A percentile compares a stretch with the other conserved stretches of the same genome.
phyloP scores from a whole-genome alignment of 35 echinoderm and acorn worm genomes.

The Anneissia japonica region DNA sequence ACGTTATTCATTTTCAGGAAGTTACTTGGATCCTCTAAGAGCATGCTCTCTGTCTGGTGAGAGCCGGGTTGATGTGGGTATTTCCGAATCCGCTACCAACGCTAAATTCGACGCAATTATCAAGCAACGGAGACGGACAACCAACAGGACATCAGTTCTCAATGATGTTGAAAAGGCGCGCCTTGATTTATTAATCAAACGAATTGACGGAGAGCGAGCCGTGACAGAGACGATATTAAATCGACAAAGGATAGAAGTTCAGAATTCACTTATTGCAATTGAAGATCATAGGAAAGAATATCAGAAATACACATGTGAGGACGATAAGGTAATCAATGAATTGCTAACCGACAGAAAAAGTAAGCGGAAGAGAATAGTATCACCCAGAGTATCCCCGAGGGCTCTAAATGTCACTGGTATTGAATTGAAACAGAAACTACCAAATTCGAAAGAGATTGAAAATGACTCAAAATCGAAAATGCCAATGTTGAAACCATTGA shows the following conservation, averaged over 20 bases:
- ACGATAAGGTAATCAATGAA: neutral
- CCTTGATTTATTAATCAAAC: conserved; percentile 51
- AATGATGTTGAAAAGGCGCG: conserved; percentile 82
- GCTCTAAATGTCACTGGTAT: neutral
- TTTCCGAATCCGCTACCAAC: conserved; percentile 64
- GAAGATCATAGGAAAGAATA: neutral
- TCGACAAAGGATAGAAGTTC: conserved; percentile 56
- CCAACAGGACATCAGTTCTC: conserved; percentile 65
- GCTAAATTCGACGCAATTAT: conserved; percentile 68
- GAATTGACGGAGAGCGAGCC: conserved; percentile 63
- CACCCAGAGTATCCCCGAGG: neutral
- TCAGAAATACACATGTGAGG: neutral
- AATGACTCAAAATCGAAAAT: neutral
- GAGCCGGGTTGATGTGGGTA: conserved; percentile 57
- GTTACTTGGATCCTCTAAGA: conserved; percentile 79
- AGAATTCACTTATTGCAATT: conserved; percentile 17
- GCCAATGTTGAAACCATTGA: neutral
- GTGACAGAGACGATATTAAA: conserved; percentile 58
- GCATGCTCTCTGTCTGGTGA: conserved; percentile 78
- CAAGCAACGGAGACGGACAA: conserved; percentile 60
- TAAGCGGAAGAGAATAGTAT: neutral
- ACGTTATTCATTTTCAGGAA: conserved; percentile 35
- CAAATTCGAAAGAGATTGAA: neutral
- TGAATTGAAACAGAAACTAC: neutral
- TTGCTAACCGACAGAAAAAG: neutral